Conservation (phyloP, 1,140 invertebrate species). For the Piezodorus guildinii region DNA sequence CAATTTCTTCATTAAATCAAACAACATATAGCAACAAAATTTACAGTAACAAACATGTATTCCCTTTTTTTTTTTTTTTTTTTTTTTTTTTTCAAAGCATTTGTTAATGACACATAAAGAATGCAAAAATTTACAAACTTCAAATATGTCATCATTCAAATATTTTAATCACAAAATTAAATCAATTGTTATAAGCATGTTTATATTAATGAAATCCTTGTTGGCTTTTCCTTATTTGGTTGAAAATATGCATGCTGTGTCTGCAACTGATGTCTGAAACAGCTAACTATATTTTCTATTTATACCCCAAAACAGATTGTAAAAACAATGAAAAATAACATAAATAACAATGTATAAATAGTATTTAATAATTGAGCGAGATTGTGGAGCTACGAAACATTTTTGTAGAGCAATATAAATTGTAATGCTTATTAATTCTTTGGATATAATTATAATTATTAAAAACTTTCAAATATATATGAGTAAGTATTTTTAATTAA, state of each 20-base stretch:
- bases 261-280: slow-evolving; percentile 5
- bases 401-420: too few relatives aligned
- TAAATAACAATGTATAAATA: too few relatives aligned
- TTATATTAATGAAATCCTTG: not conserved
- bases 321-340: too few relatives aligned
- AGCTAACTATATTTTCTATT: not conserved
- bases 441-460: too few relatives aligned
- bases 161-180: too few relatives aligned
- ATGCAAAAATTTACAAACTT: slow-evolving; percentile 3
- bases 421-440: too few relatives aligned
- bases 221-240: not conserved
- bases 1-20: slow-evolving; percentile 22
- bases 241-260: slow-evolving; percentile 1
- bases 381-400: too few relatives aligned
- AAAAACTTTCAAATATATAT: too few relatives aligned
- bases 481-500: too few relatives aligned
- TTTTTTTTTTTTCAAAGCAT: slow-evolving; percentile 7
- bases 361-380: too few relatives aligned
- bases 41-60: slow-evolving; percentile 10
- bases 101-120: slow-evolving; percentile 6
- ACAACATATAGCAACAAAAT: slow-evolving; percentile 13
- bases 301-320: too few relatives aligned
- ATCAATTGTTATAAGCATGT: not conserved
- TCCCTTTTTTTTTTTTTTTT: not conserved
- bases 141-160: too few relatives aligned